These are phyloP conservation scores for Drosophila quadrilineata DNA, from an alignment of 1,140 invertebrate species.

Conservation along the genomic window DNA sequence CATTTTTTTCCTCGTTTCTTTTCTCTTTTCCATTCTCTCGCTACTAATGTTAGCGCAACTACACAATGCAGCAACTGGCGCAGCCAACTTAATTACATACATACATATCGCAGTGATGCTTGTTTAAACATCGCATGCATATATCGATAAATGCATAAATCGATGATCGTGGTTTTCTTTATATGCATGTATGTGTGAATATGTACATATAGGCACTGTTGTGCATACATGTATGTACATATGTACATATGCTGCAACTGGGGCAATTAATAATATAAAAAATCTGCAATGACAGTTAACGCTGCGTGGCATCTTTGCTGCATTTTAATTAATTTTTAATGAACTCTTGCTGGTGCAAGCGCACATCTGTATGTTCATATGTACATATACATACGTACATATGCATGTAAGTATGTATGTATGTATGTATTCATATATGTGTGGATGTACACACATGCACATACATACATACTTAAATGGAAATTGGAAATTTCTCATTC, in stretches of 20 bases:
- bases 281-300: slow-evolving; percentile 8
- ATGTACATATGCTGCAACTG: slow-evolving; percentile 2
- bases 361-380: not conserved
- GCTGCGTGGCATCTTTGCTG: slow-evolving; percentile 40
- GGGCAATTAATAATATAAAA: slow-evolving; percentile 11
- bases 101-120: not conserved
- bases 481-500: not conserved
- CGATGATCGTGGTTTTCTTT: not conserved
- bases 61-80: not conserved
- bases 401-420: not conserved
- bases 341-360: too few species aligned
- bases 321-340: slow-evolving; percentile 78
- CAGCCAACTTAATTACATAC: not conserved
- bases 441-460: not conserved
- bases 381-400: not conserved
- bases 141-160: not conserved
- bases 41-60: not conserved
- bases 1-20: not conserved
- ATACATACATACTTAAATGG: not conserved
- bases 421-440: slow-evolving; percentile 19
- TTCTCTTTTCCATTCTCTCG: not conserved
- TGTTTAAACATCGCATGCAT: not conserved
- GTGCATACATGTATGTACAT: not conserved
- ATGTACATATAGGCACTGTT: not conserved
- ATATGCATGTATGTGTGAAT: not conserved